Evolutionary conservation across 2,113 vertebrate species (phyloP).

Genomic region (Grallaria varia): DNA sequence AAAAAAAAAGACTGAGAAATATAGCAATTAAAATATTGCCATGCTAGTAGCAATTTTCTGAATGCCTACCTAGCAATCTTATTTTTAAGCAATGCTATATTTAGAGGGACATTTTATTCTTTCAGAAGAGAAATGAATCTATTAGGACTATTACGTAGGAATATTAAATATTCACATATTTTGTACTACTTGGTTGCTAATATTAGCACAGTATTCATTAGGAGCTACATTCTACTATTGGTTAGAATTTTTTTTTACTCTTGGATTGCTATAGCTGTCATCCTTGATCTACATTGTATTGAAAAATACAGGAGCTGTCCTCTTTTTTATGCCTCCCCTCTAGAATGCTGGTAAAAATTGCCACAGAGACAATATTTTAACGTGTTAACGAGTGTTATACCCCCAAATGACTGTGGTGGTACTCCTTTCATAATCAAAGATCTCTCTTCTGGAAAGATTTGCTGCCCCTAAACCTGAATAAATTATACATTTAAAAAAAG

Average conservation of each 20-base stretch:
- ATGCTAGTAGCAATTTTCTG: not conserved
- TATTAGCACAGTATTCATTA: constrained; percentile 46
- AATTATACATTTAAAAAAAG: not conserved
- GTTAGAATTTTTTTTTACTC: not conserved
- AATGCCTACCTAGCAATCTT: not conserved
- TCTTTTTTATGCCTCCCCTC: not conserved
- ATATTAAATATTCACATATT: constrained; percentile 58
- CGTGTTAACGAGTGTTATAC: not conserved
- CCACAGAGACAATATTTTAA: not conserved
- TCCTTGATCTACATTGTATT: not conserved
- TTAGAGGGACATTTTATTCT: constrained; percentile 37
- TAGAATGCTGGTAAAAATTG: not conserved
- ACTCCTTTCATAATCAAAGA: not conserved
- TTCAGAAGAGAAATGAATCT: constrained; percentile 31
- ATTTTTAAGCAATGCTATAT: constrained; percentile 38
- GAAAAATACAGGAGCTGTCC: not conserved
- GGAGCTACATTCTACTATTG: not conserved
- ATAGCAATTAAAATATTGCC: not conserved
- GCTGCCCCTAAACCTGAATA: not conserved
- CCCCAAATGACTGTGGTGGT: not conserved
- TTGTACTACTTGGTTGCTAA: constrained; percentile 31
- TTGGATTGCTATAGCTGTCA: not conserved
- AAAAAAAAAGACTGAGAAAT: not conserved
- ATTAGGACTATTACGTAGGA: not conserved
- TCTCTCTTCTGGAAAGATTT: not conserved